Evolutionary conservation across 2,113 vertebrate species (phyloP).

Genomic region (Petroica traversi): DNA sequence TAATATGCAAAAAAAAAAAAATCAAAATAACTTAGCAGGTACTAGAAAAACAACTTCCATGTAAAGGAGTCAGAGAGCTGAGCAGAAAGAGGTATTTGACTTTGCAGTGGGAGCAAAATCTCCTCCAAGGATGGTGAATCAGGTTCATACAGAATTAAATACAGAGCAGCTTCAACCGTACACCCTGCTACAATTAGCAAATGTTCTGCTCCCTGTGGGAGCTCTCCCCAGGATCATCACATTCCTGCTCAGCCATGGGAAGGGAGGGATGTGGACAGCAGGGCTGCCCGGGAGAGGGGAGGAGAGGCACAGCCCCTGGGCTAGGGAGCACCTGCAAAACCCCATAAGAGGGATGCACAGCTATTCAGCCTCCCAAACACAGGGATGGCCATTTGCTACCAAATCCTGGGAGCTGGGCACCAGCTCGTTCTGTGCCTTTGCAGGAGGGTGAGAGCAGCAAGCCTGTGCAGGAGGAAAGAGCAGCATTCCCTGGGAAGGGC

Average conservation of each 20-base stretch:
- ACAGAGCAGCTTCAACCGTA: neutral
- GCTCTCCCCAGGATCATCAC: neutral
- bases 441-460: neutral
- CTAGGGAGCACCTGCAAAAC: fast-evolving
- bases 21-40: neutral
- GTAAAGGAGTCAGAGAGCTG: neutral
- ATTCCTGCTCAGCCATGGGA: neutral
- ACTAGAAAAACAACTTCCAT: slow-evolving; percentile 6
- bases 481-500: neutral
- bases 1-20: neutral
- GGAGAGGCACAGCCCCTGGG: neutral
- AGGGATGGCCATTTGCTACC: no score
- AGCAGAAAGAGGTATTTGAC: neutral
- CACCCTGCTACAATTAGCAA: neutral
- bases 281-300: neutral
- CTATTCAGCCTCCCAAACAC: neutral
- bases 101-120: neutral
- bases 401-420: neutral
- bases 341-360: fast-evolving
- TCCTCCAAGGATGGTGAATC: neutral
- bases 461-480: neutral
- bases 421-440: neutral
- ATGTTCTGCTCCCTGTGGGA: neutral
- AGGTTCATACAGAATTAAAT: neutral
- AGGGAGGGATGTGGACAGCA: fast-evolving